A percentile compares a stretch with the other conserved stretches of the same genome.
These are phyloP conservation scores for Oplegnathus fasciatus DNA, from an alignment of 2,113 vertebrate species.

Conservation along the genomic window DNA sequence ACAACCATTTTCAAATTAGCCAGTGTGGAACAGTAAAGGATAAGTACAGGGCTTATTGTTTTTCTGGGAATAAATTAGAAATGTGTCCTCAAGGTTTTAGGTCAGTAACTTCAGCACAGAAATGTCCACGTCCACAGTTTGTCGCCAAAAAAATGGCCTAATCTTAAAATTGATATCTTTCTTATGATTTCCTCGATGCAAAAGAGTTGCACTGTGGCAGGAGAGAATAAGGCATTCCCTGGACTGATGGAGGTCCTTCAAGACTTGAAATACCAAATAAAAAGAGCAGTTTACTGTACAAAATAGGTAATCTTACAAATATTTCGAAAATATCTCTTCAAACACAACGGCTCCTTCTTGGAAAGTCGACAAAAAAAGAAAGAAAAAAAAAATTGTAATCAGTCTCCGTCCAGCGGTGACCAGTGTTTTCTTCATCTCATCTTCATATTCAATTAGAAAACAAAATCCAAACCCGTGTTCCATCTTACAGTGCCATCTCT, in stretches of 20 bases:
- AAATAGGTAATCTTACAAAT: constrained; percentile 85
- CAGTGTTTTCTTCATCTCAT: constrained; percentile 74
- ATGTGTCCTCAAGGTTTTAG: constrained; percentile 69
- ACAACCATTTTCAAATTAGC: constrained; percentile 51
- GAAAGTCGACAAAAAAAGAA: constrained; percentile 54
- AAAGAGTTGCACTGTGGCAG: constrained; percentile 61
- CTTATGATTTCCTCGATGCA: constrained; percentile 56
- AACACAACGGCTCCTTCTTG: constrained; percentile 83
- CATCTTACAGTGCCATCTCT: constrained; percentile 83
- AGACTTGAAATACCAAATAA: constrained; percentile 78
- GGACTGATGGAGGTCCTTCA: constrained; percentile 82
- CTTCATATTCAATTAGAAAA: constrained; percentile 72
- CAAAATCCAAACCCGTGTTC: constrained; percentile 80
- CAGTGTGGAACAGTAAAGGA: constrained; percentile 62
- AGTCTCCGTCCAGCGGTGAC: constrained; percentile 83
- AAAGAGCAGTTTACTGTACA: constrained; percentile 82
- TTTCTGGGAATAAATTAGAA: constrained; percentile 66
- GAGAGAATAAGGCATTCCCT: constrained; percentile 85
- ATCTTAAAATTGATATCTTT: constrained; percentile 51
- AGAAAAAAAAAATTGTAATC: constrained; percentile 26
- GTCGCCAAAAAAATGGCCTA: constrained; percentile 49
- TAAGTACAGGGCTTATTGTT: constrained; percentile 50
- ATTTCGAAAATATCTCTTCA: constrained; percentile 85
- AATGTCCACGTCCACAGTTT: constrained; percentile 66
- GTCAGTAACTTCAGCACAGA: constrained; percentile 70